Conservation (phyloP, 2,797 vertebrate genomes). For the Hippopotamyrus pictus region DNA sequence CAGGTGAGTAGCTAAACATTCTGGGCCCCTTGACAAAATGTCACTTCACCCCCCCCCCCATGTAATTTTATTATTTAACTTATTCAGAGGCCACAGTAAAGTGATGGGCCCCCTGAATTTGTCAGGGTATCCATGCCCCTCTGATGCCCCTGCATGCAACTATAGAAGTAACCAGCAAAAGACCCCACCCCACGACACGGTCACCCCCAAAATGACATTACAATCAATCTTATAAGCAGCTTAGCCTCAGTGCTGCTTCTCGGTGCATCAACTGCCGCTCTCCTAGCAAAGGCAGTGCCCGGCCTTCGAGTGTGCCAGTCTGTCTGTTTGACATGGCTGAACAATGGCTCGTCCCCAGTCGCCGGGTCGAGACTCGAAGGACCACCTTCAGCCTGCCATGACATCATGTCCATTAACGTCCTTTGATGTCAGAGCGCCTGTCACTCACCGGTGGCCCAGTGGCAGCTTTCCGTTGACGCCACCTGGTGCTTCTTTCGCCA, state of each 20-base stretch:
- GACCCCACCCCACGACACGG: background rate
- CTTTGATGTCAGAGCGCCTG: slow-evolving; percentile 39
- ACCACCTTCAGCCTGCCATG: slow-evolving; percentile 2
- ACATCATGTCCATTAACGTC: background rate
- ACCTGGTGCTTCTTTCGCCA: background rate
- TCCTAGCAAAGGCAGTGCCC: slow-evolving; percentile 14
- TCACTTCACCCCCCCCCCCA: background rate
- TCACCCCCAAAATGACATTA: background rate
- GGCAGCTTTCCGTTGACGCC: slow-evolving; percentile 10
- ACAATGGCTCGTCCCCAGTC: background rate
- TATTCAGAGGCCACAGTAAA: background rate
- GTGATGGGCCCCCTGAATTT: background rate
- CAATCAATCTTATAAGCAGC: background rate
- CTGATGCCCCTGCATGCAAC: background rate
- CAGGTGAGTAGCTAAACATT: background rate
- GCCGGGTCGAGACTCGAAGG: slow-evolving; percentile 16
- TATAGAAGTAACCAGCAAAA: background rate
- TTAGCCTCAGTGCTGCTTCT: background rate
- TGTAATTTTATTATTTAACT: too few relatives aligned
- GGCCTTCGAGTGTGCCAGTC: slow-evolving; percentile 15
- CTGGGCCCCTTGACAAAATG: background rate
- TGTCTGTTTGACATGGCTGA: slow-evolving; percentile 23
- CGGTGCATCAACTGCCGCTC: too few relatives aligned
- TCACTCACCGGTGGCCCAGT: slow-evolving; percentile 35
- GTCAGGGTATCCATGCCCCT: background rate